These are phyloP conservation scores for Megaleporinus macrocephalus DNA, from an alignment of 2,113 vertebrate species.

Conservation along the genomic window DNA sequence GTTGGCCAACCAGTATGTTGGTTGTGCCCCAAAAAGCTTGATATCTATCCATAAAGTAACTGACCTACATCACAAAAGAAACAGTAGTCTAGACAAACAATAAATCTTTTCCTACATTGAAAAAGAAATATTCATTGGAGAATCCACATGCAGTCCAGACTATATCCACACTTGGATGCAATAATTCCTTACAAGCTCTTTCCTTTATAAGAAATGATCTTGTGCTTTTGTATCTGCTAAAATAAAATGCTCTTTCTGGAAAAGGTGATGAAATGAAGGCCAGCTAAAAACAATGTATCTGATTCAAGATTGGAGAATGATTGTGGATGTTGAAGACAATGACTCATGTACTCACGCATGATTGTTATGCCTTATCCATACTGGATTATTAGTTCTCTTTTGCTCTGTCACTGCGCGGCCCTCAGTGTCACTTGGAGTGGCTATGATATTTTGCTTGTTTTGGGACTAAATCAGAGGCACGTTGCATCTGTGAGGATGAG, in stretches of 20 bases:
- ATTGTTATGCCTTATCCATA: neutral
- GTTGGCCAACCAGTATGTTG: neutral
- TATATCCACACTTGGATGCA: neutral
- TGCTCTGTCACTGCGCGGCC: no score
- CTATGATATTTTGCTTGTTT: constrained; percentile 34
- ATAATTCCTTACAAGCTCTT: neutral
- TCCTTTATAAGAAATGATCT: neutral
- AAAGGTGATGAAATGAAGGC: neutral
- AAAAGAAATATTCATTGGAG: no score
- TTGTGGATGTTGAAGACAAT: neutral
- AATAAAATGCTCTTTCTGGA: neutral
- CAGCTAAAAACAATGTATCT: neutral
- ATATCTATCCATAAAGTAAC: neutral
- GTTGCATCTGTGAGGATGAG: neutral
- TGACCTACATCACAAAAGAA: neutral
- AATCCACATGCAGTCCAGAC: no score
- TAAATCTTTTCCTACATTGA: no score
- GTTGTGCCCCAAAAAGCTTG: neutral
- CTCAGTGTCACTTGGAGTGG: neutral
- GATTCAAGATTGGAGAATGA: neutral
- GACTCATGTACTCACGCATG: neutral
- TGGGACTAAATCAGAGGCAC: constrained; percentile 16
- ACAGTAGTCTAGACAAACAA: neutral
- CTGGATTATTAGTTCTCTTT: no score
- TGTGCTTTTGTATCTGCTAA: neutral